phyloP scores from a whole-genome alignment of 2,888 invertebrate species.

The Pyrrhia umbra region DNA sequence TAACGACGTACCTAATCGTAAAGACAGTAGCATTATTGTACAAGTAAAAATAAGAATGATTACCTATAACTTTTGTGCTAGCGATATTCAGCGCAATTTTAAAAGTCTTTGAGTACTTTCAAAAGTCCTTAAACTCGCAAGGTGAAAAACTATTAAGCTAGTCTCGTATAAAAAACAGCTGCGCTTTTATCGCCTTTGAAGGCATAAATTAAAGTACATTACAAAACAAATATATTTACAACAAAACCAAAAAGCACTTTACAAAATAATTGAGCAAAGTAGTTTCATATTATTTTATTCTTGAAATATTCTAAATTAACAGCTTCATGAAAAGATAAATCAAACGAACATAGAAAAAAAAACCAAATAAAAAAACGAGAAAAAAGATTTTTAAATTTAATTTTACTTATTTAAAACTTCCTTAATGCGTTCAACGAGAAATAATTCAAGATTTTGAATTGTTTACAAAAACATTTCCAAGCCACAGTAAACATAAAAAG shows the following conservation, averaged over 20 bases:
- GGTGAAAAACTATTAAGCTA: conserved; percentile 55
- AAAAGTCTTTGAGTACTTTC: conserved; percentile 34
- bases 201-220: conserved; percentile 41
- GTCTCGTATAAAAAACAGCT: conserved; percentile 51
- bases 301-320: background rate
- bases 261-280: conserved; percentile 16
- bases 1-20: conserved; percentile 2
- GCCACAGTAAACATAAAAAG: conserved; percentile 58
- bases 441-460: conserved; percentile 22
- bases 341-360: background rate
- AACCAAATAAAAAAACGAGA: background rate
- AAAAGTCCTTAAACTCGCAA: conserved; percentile 52
- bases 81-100: conserved; percentile 35
- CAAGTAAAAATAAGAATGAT: conserved; percentile 38
- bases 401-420: background rate
- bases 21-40: conserved; percentile 14
- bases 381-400: no score
- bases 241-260: conserved; percentile 35
- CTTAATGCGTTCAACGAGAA: conserved; percentile 6
- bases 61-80: conserved; percentile 29
- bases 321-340: background rate
- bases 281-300: conserved; percentile 5
- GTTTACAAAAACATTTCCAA: conserved; percentile 52
- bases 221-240: conserved; percentile 24
- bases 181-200: conserved; percentile 35